Conservation (phyloP, 2,888 invertebrate species). For the Acrobeloides nanus region DNA sequence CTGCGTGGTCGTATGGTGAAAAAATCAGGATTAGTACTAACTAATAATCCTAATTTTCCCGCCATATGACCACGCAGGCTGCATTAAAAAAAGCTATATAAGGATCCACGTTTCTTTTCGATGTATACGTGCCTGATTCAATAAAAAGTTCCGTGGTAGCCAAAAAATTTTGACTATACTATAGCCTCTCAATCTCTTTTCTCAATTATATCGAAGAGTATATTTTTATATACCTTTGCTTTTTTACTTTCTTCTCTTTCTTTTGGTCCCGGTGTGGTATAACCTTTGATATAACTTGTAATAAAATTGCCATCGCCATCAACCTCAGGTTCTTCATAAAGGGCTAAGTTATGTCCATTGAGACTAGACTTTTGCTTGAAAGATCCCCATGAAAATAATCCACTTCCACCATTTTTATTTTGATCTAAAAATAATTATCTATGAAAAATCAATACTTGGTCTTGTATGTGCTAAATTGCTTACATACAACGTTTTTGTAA, state of each 20-base stretch:
- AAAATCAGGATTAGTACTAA: too few species aligned
- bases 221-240: constrained; percentile 24
- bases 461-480: background rate
- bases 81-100: too few species aligned
- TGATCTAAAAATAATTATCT: constrained; percentile 1
- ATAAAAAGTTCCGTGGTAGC: too few species aligned
- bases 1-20: too few species aligned
- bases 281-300: constrained; percentile 40
- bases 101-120: too few species aligned
- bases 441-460: constrained; percentile 2
- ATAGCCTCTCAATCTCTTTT: constrained; percentile 2
- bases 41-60: too few species aligned
- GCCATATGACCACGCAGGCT: too few species aligned
- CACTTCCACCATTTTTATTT: constrained; percentile 9
- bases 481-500: too few species aligned
- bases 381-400: constrained; percentile 3
- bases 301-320: constrained; percentile 34
- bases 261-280: constrained; percentile 49
- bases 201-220: constrained; percentile 4
- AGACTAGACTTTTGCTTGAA: too few species aligned
- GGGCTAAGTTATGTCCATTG: too few species aligned
- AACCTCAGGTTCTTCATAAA: constrained; percentile 49
- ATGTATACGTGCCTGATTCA: too few species aligned
- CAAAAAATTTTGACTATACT: too few species aligned
- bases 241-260: constrained; percentile 45